A percentile compares a stretch with the other conserved stretches of the same genome.
phyloP scores from a whole-genome alignment of 2,888 invertebrate species.

The Mylabris sibirica region DNA sequence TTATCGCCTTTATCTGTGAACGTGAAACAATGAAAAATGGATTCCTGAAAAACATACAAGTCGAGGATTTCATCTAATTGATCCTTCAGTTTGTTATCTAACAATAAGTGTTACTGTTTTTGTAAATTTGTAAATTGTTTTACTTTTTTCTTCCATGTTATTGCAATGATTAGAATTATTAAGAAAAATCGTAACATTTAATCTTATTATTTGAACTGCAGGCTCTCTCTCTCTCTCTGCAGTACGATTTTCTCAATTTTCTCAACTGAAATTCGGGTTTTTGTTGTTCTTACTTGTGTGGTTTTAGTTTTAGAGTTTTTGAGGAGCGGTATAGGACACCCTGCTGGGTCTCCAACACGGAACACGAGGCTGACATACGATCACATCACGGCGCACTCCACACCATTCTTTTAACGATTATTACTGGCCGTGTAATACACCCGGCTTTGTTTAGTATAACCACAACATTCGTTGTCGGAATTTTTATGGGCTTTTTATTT shows the following conservation, averaged over 20 bases:
- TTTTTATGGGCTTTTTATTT: slow-evolving; percentile 47
- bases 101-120: background rate
- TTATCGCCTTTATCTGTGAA: slow-evolving; percentile 12
- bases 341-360: slow-evolving; percentile 47
- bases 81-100: background rate
- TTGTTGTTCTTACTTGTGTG: background rate
- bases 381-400: slow-evolving; percentile 48
- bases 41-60: background rate
- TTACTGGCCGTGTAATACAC: slow-evolving; percentile 36
- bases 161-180: background rate
- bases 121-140: background rate
- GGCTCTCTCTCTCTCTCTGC: background rate
- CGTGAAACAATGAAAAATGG: slow-evolving; percentile 7
- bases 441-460: slow-evolving; percentile 45
- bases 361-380: slow-evolving; percentile 50
- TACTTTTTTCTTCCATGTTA: background rate
- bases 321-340: slow-evolving; percentile 28
- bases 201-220: background rate
- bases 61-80: background rate
- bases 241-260: background rate
- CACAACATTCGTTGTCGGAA: slow-evolving; percentile 41
- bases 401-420: slow-evolving; percentile 49
- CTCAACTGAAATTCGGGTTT: background rate
- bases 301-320: background rate
- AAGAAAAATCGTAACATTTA: background rate